Conservation (phyloP, 2,113 vertebrate species). For the Hippocampus guttulatus region DNA sequence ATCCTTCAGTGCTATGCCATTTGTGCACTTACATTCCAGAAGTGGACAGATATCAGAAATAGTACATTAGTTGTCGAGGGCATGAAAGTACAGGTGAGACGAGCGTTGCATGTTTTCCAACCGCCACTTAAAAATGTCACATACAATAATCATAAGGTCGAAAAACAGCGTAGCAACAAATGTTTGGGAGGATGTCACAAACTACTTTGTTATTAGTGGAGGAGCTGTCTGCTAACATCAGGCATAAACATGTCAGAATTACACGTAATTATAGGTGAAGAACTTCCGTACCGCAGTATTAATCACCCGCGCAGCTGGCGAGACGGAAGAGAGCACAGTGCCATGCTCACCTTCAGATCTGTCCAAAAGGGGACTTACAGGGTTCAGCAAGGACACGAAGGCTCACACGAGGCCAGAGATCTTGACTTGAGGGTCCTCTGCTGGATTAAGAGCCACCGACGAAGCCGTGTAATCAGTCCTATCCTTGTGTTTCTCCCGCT, state of each 20-base stretch:
- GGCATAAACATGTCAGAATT: conserved; percentile 75
- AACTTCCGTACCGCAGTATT: conserved; percentile 70
- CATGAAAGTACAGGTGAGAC: conserved; percentile 27
- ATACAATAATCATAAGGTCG: conserved; percentile 50
- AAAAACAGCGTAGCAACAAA: conserved; percentile 66
- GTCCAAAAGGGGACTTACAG: conserved; percentile 34
- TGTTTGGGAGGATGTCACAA: conserved; percentile 69
- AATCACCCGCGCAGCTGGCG: conserved; percentile 70
- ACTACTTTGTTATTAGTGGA: conserved; percentile 73
- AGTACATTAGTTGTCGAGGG: background rate
- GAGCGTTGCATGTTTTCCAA: conserved; percentile 28
- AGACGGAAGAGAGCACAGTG: conserved; percentile 54
- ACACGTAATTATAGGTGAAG: conserved; percentile 75
- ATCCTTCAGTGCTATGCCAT: conserved; percentile 22
- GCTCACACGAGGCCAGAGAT: conserved; percentile 40
- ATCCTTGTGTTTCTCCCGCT: conserved; percentile 66
- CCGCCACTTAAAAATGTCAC: conserved; percentile 55
- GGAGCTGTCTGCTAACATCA: conserved; percentile 63
- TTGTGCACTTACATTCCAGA: conserved; percentile 18
- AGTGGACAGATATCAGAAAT: conserved; percentile 12
- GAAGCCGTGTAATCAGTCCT: conserved; percentile 68
- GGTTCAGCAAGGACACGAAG: conserved; percentile 42
- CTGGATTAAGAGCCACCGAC: conserved; percentile 64
- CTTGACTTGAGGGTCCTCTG: conserved; percentile 45
- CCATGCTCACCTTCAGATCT: conserved; percentile 60